Base-by-base conservation (phyloP, 2,113 vertebrate species). In the Oryzias curvinotus region DNA sequence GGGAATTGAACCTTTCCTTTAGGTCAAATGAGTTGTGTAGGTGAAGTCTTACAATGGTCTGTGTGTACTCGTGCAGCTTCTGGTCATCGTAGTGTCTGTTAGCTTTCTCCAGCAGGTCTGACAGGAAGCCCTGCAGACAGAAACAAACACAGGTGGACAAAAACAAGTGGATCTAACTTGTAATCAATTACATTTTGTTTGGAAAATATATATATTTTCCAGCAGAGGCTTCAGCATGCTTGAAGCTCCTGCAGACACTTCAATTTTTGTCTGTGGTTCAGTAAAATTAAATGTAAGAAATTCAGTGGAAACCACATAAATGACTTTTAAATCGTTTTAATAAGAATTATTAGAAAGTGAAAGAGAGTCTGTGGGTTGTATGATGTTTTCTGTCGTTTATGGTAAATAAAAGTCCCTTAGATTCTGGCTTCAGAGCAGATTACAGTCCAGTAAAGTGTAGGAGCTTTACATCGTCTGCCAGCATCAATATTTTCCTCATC, bases 51-150 rank as follows among this genome's bases (percentile, higher is more conserved):
- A 98, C 97, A 15, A 95, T 98, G 83, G 97, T 99, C 78, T 99
- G 94, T 16, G 96, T 98, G 88, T 99, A 98, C 84, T 99, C 97
- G 18, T 93, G 91, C 78, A 99, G 93, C 89, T 99, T 97, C 81
- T 95, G 88, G 51, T 98, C 97, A 0, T 98, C 94, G 0, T 97
- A 96, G 36, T 94, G 94, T 80, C 95, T 92, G 90, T 98, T 98
- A 0, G 96, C 96, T 83, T 98, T 99, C 90, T 96, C 93, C 85
- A 99, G 91, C 85, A 98, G 92, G 84, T 98, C 97, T 0, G 94
- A 96, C 75, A 99, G 91, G 84, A 99, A 99, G 10, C 94, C 96
- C 97, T 99, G 84, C 43, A 55, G 79, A 82, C 18, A 75, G 68
- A 78, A 15, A 49, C 56, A 62, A 19, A 57, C 13, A 46, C 1